Conservation (phyloP, 2,888 invertebrate species). For the Gastrophysa polygoni region DNA sequence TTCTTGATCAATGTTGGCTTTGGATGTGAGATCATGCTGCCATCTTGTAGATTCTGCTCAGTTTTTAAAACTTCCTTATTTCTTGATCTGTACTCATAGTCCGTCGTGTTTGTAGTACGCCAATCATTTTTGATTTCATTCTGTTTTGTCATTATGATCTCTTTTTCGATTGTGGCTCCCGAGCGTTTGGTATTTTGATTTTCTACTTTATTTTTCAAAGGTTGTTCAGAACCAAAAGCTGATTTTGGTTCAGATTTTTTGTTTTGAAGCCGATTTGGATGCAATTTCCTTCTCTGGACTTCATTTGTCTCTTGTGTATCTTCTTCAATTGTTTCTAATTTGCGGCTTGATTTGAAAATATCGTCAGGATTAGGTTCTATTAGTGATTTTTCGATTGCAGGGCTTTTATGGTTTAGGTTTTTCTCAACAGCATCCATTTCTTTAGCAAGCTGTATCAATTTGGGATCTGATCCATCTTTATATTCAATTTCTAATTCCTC, state of each 20-base stretch:
- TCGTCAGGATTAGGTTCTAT: background rate
- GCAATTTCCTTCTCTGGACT: background rate
- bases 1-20: background rate
- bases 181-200: no score
- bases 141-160: background rate
- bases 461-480: constrained; percentile 18
- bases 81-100: background rate
- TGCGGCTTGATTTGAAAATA: background rate
- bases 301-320: background rate
- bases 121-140: background rate
- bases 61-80: background rate
- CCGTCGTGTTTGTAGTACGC: background rate
- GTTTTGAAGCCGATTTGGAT: background rate
- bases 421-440: background rate
- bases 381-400: background rate
- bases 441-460: constrained; percentile 7
- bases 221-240: no score
- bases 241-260: background rate
- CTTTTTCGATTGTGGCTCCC: background rate
- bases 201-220: no score
- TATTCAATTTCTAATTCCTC: constrained; percentile 15
- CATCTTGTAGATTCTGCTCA: background rate
- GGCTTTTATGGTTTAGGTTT: background rate
- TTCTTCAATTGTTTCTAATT: background rate
- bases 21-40: background rate